These are phyloP conservation scores for Charaxes varanes DNA, from an alignment of 1,140 invertebrate species.

Conservation along the genomic window DNA sequence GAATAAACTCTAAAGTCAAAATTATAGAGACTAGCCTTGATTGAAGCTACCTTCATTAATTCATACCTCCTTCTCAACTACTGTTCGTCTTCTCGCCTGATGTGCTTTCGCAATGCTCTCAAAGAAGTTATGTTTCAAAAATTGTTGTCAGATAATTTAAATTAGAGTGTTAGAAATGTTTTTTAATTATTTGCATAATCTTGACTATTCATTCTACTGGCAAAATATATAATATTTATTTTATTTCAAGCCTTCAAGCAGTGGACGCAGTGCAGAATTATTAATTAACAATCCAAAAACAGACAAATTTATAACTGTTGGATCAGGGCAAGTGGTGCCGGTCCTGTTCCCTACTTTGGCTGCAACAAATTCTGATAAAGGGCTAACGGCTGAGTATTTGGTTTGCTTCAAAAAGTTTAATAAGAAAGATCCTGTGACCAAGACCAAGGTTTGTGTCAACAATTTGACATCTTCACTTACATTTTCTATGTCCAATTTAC, in stretches of 20 bases:
- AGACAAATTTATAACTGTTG: conserved; percentile 19
- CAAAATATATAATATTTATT: too few species aligned
- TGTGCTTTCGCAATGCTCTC: too few species aligned
- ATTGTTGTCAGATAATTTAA: conserved; percentile 1
- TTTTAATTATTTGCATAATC: too few species aligned
- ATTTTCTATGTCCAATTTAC: background rate
- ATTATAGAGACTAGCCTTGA: too few species aligned
- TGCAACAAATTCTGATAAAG: conserved; percentile 27
- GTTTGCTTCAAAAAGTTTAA: conserved; percentile 58
- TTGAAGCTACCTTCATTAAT: too few species aligned
- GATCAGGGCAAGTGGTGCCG: conserved; percentile 27
- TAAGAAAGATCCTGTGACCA: conserved; percentile 63
- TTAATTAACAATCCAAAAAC: conserved; percentile 29
- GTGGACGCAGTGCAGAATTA: conserved; percentile 51
- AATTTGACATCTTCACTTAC: background rate
- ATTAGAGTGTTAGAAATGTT: too few species aligned
- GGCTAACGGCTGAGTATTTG: conserved; percentile 35
- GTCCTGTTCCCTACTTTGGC: conserved; percentile 46
- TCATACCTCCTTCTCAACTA: too few species aligned
- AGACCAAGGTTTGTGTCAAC: conserved; percentile 50
- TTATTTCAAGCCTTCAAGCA: conserved; percentile 49
- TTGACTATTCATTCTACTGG: too few species aligned
- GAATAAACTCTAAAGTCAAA: too few species aligned
- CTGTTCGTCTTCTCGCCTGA: too few species aligned
- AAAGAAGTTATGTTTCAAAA: background rate